These are phyloP conservation scores for Hippocampus comes DNA, from an alignment of 2,113 vertebrate genomes.

Conservation along the genomic window DNA sequence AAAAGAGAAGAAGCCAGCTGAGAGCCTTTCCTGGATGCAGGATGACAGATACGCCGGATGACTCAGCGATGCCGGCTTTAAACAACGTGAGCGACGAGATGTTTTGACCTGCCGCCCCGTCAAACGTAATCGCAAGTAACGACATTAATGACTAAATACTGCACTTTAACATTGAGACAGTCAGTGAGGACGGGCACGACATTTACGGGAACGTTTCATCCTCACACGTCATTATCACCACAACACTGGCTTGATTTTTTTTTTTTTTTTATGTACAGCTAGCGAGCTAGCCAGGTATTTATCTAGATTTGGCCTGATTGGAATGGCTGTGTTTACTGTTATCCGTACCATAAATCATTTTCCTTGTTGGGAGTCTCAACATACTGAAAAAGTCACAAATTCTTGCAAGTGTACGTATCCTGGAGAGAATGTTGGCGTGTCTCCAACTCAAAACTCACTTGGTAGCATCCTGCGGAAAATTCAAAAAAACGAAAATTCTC, in stretches of 20 bases:
- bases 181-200: not conserved
- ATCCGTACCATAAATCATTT: too few species aligned
- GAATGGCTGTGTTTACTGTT: too few species aligned
- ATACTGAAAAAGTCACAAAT: not conserved
- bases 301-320: too few species aligned
- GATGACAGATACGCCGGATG: conserved; percentile 50
- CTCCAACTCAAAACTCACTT: not conserved
- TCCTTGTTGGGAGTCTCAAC: too few species aligned
- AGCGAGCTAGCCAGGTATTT: too few species aligned
- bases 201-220: not conserved
- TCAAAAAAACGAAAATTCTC: not conserved
- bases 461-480: not conserved
- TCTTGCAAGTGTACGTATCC: not conserved
- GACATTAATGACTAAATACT: not conserved
- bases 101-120: not conserved
- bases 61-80: conserved; percentile 40
- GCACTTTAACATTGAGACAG: not conserved
- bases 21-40: conserved; percentile 60
- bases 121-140: not conserved
- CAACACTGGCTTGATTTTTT: not conserved
- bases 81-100: conserved; percentile 5
- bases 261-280: not conserved
- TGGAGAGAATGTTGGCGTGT: not conserved
- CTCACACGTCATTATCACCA: not conserved
- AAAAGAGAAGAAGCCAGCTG: conserved; percentile 25